Base-by-base conservation (phyloP, 1,140 invertebrate species). In the Drosophila subobscura region DNA sequence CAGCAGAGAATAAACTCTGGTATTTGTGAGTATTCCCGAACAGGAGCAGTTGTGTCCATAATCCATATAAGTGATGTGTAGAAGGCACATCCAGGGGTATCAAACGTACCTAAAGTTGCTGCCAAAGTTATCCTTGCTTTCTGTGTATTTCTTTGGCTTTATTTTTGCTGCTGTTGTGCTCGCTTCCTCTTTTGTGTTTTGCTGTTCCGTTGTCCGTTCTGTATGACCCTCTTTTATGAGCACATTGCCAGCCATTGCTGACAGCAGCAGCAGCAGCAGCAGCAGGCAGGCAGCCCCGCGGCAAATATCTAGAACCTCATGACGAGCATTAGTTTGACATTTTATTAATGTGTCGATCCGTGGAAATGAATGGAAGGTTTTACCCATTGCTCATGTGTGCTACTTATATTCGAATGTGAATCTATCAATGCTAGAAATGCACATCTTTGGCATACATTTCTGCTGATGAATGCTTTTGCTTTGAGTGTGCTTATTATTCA, bases 301-400 rank as follows among this genome's bases (percentile, higher is more conserved):
- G 16, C 33, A 37, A 68, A 68, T 68, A 68, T 68, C 56, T 68
- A 47, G 65, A 68, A 68, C 12, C 12, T 68, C 56, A 63, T 68
- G 71, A 50, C 70, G 52, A 73, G 56, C 63, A 79, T 84, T 79
- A 84, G 75, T 65, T 54, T 22, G 60, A 54, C 65, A 61, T 76
- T 88, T 86, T 86, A 79, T 77, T 77, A 68, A 68, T 68, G 65
- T 68, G 37, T 68, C 65, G 64, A 66, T 67, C 14, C 46, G 23
- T 63, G 51, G 47, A 51, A 51, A 57, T 58, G 60, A 51, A 22
- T 33, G 20, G 20, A n/a, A 12, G 58, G 56, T 46, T 50, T 71
- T 33, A 53, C 51, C 72, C 61, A 77, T 67, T 57, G 63, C 47
- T 74, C 72, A 75, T 51, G 55, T 51, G 55, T 22, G 41, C 5